A percentile compares a stretch with the other conserved stretches of the same genome.
phyloP scores from a whole-genome alignment of 2,888 invertebrate species.

The Chaetogeoica ovagalla region DNA sequence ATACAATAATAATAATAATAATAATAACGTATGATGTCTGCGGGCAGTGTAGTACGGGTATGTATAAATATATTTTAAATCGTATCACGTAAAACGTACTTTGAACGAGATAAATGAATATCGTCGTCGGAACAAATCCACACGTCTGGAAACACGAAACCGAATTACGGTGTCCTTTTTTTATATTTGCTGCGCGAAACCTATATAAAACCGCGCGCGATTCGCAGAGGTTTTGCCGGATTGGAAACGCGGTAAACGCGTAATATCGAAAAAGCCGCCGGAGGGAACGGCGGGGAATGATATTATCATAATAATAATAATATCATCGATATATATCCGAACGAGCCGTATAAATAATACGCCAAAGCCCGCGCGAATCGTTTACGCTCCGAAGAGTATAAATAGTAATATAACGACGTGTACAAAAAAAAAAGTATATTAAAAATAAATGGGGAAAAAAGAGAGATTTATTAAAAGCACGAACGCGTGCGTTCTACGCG shows the following conservation, averaged over 20 bases:
- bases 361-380: constrained; percentile 7
- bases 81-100: constrained; percentile 37
- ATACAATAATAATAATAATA: no score
- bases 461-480: background rate
- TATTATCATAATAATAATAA: constrained; percentile 20
- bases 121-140: constrained; percentile 21
- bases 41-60: no score
- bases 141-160: constrained; percentile 42
- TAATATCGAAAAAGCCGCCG: background rate
- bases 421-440: background rate
- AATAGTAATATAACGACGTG: background rate
- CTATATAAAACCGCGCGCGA: background rate
- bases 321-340: background rate
- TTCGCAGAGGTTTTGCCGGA: background rate
- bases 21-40: no score
- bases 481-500: no score
- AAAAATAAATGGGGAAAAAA: background rate
- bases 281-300: no score
- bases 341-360: background rate
- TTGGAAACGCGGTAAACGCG: constrained; percentile 11
- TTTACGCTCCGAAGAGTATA: background rate
- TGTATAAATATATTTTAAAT: constrained; percentile 16
- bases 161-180: constrained; percentile 6
- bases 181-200: background rate
- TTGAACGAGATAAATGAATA: constrained; percentile 35